These are phyloP conservation scores for Pseudorasbora parva DNA, from an alignment of 2,113 vertebrate genomes.

Conservation along the genomic window DNA sequence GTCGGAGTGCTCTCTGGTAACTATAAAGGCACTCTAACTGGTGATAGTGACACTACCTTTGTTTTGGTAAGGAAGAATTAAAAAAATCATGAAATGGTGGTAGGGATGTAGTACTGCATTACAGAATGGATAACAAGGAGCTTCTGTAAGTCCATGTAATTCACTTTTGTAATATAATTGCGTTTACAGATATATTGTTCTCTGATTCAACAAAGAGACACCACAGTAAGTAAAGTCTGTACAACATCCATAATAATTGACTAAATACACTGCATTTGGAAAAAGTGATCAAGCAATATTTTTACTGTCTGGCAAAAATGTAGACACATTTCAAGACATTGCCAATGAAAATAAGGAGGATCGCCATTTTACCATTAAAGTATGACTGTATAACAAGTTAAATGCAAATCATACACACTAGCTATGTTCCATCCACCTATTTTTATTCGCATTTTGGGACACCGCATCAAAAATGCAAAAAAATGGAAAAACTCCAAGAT, in stretches of 20 bases:
- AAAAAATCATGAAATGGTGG: background rate
- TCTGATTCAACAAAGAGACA: background rate
- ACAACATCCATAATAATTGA: background rate
- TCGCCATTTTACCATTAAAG: background rate
- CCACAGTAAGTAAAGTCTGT: background rate
- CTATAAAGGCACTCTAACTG: no score
- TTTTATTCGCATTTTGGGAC: no score
- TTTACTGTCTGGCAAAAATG: background rate
- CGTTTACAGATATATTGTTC: background rate
- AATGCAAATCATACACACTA: background rate
- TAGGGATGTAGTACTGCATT: background rate
- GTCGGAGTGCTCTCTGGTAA: no score
- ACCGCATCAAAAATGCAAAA: no score
- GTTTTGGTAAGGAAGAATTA: background rate
- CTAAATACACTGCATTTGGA: background rate
- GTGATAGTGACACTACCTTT: background rate
- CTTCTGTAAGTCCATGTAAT: background rate
- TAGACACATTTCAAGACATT: background rate
- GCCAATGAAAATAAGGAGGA: background rate
- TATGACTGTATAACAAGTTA: background rate
- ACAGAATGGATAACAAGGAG: background rate
- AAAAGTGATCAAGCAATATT: background rate
- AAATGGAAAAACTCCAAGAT: no score
- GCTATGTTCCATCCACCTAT: no score
- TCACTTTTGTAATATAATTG: background rate